Evolutionary conservation across 2,113 vertebrate species (phyloP).

Genomic region (Monarcha castaneiventris): DNA sequence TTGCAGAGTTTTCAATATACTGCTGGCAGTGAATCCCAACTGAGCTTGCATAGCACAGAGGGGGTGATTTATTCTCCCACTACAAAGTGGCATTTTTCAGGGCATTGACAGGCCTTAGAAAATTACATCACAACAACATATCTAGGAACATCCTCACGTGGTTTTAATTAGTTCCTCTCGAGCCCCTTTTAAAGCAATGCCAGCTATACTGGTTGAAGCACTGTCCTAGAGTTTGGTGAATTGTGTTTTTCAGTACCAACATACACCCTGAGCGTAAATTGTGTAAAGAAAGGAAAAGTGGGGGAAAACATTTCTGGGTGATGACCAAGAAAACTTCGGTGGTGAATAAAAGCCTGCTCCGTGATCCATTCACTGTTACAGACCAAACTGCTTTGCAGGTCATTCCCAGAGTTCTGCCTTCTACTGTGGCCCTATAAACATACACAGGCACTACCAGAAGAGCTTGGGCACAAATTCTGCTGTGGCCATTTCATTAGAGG

Average conservation of each 20-base stretch:
- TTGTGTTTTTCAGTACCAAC: neutral
- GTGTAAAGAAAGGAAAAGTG: neutral
- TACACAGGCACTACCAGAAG: neutral
- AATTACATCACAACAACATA: neutral
- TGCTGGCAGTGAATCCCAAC: neutral
- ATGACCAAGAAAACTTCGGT: neutral
- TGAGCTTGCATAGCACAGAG: neutral
- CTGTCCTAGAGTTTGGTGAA: neutral
- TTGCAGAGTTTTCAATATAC: neutral
- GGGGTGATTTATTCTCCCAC: neutral
- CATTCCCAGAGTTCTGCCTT: neutral
- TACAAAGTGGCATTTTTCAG: neutral
- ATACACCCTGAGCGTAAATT: neutral
- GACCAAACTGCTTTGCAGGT: neutral
- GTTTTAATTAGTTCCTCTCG: neutral
- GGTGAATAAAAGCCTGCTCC: neutral
- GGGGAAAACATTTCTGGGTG: accelerated
- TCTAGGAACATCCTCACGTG: neutral
- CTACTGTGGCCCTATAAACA: neutral
- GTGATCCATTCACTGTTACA: neutral
- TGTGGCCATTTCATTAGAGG: neutral
- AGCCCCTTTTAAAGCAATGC: neutral
- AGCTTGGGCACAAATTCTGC: neutral
- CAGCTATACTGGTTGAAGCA: neutral
- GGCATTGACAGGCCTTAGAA: neutral